phyloP scores from a whole-genome alignment of 1,140 invertebrate species.

The Dryas iulia region DNA sequence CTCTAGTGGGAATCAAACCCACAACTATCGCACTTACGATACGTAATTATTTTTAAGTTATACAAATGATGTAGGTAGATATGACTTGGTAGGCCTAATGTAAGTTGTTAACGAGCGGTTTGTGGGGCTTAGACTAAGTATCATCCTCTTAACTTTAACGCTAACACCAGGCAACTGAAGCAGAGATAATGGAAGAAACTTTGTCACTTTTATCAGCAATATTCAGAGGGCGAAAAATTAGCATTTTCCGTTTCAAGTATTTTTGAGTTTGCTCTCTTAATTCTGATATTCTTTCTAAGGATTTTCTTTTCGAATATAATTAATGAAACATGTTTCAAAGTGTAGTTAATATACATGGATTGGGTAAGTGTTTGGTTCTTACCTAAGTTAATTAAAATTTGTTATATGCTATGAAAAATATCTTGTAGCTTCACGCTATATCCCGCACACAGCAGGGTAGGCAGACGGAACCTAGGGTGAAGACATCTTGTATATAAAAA shows the following conservation, averaged over 20 bases:
- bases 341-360: too few species aligned
- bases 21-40: too few species aligned
- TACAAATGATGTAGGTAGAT: background rate
- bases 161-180: background rate
- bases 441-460: too few species aligned
- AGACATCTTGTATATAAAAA: too few species aligned
- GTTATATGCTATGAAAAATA: too few species aligned
- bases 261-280: background rate
- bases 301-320: background rate
- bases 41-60: too few species aligned
- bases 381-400: too few species aligned
- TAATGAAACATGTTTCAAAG: too few species aligned
- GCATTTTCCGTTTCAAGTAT: constrained; percentile 3
- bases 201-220: constrained; percentile 12
- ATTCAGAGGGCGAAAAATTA: constrained; percentile 12
- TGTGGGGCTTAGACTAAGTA: background rate
- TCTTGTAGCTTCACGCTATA: too few species aligned
- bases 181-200: constrained; percentile 14
- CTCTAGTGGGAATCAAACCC: too few species aligned
- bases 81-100: background rate
- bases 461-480: background rate
- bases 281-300: background rate
- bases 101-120: background rate
- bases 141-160: background rate
- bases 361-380: too few species aligned